A percentile compares a stretch with the other conserved stretches of the same genome.
phyloP scores from a whole-genome alignment of 2,888 invertebrate genomes.

The Volucella zonaria region DNA sequence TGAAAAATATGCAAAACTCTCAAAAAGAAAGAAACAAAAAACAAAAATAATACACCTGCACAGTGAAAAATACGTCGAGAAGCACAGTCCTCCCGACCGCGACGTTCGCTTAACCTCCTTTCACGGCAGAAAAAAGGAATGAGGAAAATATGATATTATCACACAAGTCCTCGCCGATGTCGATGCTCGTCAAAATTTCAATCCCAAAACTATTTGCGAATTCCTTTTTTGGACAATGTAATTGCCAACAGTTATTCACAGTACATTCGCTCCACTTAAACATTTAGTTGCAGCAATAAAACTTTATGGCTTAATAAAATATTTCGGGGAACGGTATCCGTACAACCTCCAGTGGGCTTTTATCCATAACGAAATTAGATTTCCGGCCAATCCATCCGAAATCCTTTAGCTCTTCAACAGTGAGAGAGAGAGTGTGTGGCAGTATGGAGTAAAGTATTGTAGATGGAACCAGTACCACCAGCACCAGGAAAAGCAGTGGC shows the following conservation, averaged over 20 bases:
- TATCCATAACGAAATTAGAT: slow-evolving; percentile 72
- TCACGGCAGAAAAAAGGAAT: background rate
- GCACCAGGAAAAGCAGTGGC: slow-evolving; percentile 3
- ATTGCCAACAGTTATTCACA: slow-evolving; percentile 68
- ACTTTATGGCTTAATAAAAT: slow-evolving; percentile 71
- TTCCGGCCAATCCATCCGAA: slow-evolving; percentile 69
- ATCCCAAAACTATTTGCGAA: slow-evolving; percentile 61
- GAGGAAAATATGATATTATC: background rate
- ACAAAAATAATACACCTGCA: no score
- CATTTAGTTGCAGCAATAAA: slow-evolving; percentile 72
- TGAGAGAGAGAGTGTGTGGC: no score
- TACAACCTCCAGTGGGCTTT: slow-evolving; percentile 60
- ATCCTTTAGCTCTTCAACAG: slow-evolving; percentile 28
- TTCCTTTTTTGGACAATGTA: slow-evolving; percentile 51
- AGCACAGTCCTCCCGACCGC: no score
- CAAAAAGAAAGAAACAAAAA: no score
- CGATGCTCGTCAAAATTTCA: slow-evolving; percentile 8
- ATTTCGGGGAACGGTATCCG: slow-evolving; percentile 30
- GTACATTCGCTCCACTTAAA: slow-evolving; percentile 68
- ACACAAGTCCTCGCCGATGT: background rate
- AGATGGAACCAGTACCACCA: background rate
- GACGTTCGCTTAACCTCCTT: background rate
- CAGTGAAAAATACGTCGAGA: no score
- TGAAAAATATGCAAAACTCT: no score
- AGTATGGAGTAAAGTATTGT: no score